A percentile compares a stretch with the other conserved stretches of the same genome.
These are phyloP conservation scores for Geodia barretti DNA, from an alignment of 37 sponge, comb jelly and placozoan genomes.

Conservation along the genomic window DNA sequence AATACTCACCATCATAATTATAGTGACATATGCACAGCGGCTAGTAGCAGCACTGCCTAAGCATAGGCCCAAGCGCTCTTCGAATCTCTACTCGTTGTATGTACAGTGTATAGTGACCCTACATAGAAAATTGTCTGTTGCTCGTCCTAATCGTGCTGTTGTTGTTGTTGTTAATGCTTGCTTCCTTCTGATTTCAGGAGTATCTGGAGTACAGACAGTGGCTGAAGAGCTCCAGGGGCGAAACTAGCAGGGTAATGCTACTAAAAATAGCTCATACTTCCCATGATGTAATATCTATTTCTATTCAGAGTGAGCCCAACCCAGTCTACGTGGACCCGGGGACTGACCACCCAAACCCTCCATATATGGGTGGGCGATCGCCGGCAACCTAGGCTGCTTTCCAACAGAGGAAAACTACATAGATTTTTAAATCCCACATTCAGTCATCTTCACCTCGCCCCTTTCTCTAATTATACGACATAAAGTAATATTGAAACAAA, in stretches of 20 bases:
- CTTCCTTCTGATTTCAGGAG: constrained; percentile 28
- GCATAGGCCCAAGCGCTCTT: background rate
- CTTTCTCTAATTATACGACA: too few species aligned
- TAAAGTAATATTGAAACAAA: too few species aligned
- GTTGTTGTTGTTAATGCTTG: background rate
- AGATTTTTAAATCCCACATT: too few species aligned
- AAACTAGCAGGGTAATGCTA: constrained; percentile 26
- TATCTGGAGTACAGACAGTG: constrained; percentile 58
- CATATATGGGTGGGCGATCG: background rate
- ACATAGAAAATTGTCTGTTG: too few species aligned
- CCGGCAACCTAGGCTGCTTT: too few species aligned
- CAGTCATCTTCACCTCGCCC: too few species aligned
- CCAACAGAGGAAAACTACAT: too few species aligned
- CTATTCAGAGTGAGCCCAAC: constrained; percentile 41
- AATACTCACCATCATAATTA: background rate
- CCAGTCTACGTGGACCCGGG: constrained; percentile 58
- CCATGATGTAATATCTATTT: background rate
- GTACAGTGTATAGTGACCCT: too few species aligned
- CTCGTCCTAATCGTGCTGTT: background rate
- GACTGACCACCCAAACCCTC: constrained; percentile 40
- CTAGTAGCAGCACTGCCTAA: background rate
- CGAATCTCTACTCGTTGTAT: background rate
- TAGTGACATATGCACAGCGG: background rate
- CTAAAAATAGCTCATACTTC: background rate
- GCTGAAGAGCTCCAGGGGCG: constrained; percentile 36